These are phyloP conservation scores for Semibalanus balanoides DNA, from an alignment of 1,140 invertebrate genomes.

Conservation along the genomic window DNA sequence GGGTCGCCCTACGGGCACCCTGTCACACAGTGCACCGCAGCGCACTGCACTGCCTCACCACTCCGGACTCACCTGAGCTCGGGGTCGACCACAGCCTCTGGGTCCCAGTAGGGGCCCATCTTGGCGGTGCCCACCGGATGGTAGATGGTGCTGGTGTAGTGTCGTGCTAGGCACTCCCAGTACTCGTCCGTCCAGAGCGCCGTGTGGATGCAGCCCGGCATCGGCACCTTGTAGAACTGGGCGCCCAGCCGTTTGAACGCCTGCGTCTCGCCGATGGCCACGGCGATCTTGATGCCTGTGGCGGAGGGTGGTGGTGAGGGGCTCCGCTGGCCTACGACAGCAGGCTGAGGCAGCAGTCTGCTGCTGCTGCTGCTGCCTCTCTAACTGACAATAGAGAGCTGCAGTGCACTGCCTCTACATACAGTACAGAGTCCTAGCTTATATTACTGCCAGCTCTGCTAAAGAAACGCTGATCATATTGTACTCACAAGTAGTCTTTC, in stretches of 20 bases:
- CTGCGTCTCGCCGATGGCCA: slow-evolving; percentile 57
- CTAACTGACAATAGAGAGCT: too few species aligned
- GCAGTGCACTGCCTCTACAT: too few species aligned
- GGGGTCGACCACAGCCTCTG: slow-evolving; percentile 56
- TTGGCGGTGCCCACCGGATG: slow-evolving; percentile 32
- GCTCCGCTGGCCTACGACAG: too few species aligned
- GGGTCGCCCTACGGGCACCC: too few species aligned
- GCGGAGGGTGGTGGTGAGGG: neutral
- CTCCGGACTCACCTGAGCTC: slow-evolving; percentile 37
- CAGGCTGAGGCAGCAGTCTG: too few species aligned
- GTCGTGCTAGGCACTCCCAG: slow-evolving; percentile 52
- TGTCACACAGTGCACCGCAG: too few species aligned
- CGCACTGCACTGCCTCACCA: neutral
- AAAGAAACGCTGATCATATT: too few species aligned
- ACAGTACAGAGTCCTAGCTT: too few species aligned
- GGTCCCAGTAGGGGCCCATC: slow-evolving; percentile 48
- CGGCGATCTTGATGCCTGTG: slow-evolving; percentile 61
- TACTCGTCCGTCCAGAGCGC: slow-evolving; percentile 58
- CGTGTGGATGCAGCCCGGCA: slow-evolving; percentile 57
- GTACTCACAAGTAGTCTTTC: too few species aligned
- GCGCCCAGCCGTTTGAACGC: slow-evolving; percentile 68
- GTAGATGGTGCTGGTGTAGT: slow-evolving; percentile 26
- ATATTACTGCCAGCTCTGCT: too few species aligned
- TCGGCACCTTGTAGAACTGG: slow-evolving; percentile 53
- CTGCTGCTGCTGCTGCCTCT: too few species aligned